phyloP scores from a whole-genome alignment of 2,797 vertebrate species.

The Dendrocincla tyrannina region DNA sequence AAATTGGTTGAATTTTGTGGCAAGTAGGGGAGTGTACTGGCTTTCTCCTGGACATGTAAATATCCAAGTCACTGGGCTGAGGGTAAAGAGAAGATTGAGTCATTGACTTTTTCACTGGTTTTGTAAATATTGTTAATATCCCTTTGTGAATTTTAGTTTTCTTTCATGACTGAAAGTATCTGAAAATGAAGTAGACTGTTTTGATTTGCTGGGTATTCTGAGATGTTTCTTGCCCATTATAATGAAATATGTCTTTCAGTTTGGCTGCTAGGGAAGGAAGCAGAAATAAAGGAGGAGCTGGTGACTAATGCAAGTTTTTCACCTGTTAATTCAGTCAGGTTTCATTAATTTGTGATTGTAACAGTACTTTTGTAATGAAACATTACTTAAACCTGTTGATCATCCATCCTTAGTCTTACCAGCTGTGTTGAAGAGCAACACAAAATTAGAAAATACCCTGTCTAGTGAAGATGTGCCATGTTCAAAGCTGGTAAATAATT shows the following conservation, averaged over 20 bases:
- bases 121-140: background rate
- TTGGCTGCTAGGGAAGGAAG: background rate
- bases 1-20: background rate
- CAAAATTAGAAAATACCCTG: background rate
- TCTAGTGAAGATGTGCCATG: background rate
- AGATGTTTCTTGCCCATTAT: background rate
- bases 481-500: background rate
- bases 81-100: background rate
- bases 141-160: background rate
- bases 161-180: background rate
- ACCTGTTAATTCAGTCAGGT: background rate
- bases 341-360: background rate
- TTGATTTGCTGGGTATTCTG: background rate
- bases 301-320: background rate
- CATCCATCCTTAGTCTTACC: background rate
- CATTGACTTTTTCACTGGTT: background rate
- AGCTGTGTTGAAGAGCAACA: background rate
- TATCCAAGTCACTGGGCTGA: background rate
- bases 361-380: background rate
- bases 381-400: background rate
- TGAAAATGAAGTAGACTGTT: background rate
- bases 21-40: background rate
- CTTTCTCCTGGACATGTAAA: background rate
- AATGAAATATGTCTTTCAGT: background rate
- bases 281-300: background rate